Base-by-base conservation (phyloP, 2,888 invertebrate genomes). In the Allacma fusca region DNA sequence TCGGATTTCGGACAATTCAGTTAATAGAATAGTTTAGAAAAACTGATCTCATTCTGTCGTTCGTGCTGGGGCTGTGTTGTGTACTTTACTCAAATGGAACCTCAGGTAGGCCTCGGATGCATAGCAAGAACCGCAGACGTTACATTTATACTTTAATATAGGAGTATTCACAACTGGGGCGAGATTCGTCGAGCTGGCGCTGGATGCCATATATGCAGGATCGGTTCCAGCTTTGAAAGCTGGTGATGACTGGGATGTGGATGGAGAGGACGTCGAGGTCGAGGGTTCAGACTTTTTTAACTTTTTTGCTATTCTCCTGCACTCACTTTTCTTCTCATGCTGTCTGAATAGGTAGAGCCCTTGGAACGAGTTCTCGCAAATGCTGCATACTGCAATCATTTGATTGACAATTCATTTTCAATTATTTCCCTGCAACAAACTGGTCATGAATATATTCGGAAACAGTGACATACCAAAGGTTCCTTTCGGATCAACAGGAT, bases 311-410 rank as follows among this genome's bases (percentile, higher is more conserved):
- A 75, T 28, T 16, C 76, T 43, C 1, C 76, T 16, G 29, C 68
- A 69, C 50, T 68, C 68, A 76, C 69, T 69, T 24, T 76, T 76
- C 28, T 76, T 76, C 29, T 76, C 69, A 65, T 76, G 76, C 59
- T 69, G 69, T 24, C 76, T 50, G 40, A 69, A 76, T 28, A 69
- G 29, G 28, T 69, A 76, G 7, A 76, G 50, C 21, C 76, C 76
- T 59, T 67, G 59, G 40, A 76, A 76, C 12, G 50, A 26, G 21
- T 76, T 59, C 16, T 68, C 50, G 57, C 76, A 76, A 24, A 76
- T 62, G 23, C 57, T 59, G 40, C 76, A 76, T 24, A 57, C 74
- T 74, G 16, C 21, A 64, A 64, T 24, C n/a, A 24, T 4, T 5
- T 23, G 26, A 24, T 7, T 13, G 24, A 24, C 7, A 24, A 64